Conservation (phyloP, 2,888 invertebrate genomes). For the Oscheius sp. region DNA sequence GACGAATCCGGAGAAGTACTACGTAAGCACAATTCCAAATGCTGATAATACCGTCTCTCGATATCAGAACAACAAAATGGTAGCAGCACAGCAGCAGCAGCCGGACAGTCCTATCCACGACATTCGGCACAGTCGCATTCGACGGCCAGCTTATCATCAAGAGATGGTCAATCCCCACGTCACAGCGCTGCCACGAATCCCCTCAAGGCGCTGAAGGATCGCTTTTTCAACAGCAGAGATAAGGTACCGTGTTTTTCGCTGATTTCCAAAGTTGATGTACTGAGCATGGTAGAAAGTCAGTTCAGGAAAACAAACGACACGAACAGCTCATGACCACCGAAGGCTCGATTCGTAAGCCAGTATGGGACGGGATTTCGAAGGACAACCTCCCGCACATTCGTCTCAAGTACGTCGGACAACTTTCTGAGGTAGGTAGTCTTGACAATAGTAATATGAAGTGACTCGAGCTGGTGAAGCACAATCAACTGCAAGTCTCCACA, state of each 20-base stretch:
- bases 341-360: constrained; percentile 29
- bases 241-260: background rate
- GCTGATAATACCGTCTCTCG: background rate
- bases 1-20: background rate
- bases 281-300: background rate
- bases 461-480: constrained; percentile 41
- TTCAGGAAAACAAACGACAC: constrained; percentile 8
- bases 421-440: constrained; percentile 24
- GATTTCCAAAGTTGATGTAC: background rate
- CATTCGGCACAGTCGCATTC: constrained; percentile 1
- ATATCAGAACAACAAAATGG: constrained; percentile 6
- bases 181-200: constrained; percentile 2
- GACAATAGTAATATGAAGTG: background rate
- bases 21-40: constrained; percentile 2
- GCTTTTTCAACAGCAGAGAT: constrained; percentile 21
- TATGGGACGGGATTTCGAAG: constrained; percentile 34
- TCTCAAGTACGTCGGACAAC: constrained; percentile 11
- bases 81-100: background rate
- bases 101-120: constrained; percentile 4
- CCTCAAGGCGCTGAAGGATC: background rate
- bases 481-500: constrained; percentile 57
- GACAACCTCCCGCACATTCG: constrained; percentile 13
- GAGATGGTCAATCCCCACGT: constrained; percentile 29
- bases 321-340: constrained; percentile 17
- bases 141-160: constrained; percentile 16